Evolutionary conservation across 2,113 vertebrate genomes (phyloP).

Genomic region (Scalopus aquaticus): DNA sequence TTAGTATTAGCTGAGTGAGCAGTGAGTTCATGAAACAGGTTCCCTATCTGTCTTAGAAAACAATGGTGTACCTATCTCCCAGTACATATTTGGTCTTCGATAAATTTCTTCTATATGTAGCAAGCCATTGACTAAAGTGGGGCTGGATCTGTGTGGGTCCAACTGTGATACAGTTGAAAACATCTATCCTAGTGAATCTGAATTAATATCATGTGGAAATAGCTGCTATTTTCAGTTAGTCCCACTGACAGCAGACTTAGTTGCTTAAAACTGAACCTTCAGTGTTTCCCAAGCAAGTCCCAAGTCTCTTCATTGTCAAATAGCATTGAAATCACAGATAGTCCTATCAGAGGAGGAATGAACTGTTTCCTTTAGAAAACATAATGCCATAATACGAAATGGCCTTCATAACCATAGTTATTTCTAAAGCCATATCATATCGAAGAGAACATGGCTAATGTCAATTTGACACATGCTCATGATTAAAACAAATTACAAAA

Average conservation of each 20-base stretch:
- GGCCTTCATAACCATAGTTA: neutral
- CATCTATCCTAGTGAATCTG: neutral
- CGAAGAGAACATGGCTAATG: neutral
- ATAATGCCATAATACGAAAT: neutral
- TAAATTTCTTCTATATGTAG: neutral
- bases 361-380: neutral
- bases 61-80: neutral
- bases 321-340: neutral
- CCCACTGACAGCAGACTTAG: neutral
- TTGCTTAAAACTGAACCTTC: neutral
- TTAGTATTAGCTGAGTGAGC: neutral
- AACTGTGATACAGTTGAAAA: neutral
- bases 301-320: neutral
- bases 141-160: neutral
- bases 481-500: conserved; percentile 56
- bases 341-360: neutral
- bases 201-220: neutral
- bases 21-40: neutral
- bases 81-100: neutral
- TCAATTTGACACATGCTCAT: neutral
- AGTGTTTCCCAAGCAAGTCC: neutral
- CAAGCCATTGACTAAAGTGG: neutral
- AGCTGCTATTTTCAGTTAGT: neutral
- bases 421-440: neutral
- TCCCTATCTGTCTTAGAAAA: neutral